Conservation (phyloP, 2,888 invertebrate genomes). For the Megamerina dolium region DNA sequence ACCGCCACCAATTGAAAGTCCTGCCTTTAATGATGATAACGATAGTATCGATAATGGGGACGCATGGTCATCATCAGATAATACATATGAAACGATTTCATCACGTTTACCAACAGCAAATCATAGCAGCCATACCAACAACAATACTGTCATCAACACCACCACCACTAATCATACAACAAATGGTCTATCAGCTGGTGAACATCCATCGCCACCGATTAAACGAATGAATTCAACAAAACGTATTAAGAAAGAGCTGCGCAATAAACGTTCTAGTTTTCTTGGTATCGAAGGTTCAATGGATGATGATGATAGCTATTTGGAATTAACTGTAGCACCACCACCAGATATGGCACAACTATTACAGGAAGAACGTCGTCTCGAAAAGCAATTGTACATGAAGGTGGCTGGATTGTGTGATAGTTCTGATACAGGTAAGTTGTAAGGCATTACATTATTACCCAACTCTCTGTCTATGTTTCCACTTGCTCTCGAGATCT, state of each 20-base stretch:
- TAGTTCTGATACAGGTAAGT: constrained; percentile 56
- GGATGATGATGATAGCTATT: constrained; percentile 61
- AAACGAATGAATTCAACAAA: constrained; percentile 76
- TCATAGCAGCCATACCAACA: constrained; percentile 25
- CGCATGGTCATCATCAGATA: constrained; percentile 39
- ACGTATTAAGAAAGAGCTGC: constrained; percentile 77
- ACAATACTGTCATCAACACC: constrained; percentile 12
- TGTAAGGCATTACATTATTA: neutral
- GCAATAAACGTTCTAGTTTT: constrained; percentile 78
- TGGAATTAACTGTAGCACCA: constrained; percentile 62
- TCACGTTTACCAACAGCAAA: constrained; percentile 17
- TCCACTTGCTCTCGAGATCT: no score
- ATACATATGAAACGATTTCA: constrained; percentile 46
- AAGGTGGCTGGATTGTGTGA: constrained; percentile 66
- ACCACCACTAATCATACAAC: constrained; percentile 24
- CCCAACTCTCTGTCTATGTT: neutral
- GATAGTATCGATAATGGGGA: constrained; percentile 23
- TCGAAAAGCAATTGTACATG: constrained; percentile 70
- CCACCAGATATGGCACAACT: constrained; percentile 76
- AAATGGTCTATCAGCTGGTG: constrained; percentile 18
- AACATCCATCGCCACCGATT: constrained; percentile 50
- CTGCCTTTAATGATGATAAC: constrained; percentile 21
- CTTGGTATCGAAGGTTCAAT: constrained; percentile 73
- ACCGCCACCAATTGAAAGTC: constrained; percentile 60
- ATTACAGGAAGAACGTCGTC: constrained; percentile 71